Percentiles rank a stretch among this genome's conserved stretches.
phyloP scores from a whole-genome alignment of 2,888 invertebrate species.

The Morpho deidamia region DNA sequence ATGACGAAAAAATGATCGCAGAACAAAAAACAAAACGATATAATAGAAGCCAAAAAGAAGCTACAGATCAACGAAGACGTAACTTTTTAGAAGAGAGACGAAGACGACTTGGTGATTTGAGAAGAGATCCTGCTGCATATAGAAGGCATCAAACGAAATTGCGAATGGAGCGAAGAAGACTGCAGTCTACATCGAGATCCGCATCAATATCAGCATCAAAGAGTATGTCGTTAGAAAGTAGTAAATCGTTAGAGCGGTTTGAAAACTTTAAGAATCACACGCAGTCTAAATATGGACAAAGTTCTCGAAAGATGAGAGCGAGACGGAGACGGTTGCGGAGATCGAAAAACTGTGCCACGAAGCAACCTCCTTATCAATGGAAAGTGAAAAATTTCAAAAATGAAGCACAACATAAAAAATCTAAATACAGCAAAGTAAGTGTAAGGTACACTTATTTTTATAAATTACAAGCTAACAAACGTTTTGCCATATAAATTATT shows the following conservation, averaged over 20 bases:
- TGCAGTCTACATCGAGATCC: constrained; percentile 32
- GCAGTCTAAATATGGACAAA: constrained; percentile 41
- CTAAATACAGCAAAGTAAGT: constrained; percentile 33
- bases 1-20: constrained; percentile 68
- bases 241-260: constrained; percentile 44
- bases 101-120: constrained; percentile 52
- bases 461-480: background rate
- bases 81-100: constrained; percentile 56
- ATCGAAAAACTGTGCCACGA: constrained; percentile 67
- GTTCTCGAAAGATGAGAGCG: constrained; percentile 46
- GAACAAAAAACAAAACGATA: constrained; percentile 64
- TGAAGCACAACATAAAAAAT: constrained; percentile 31
- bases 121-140: constrained; percentile 59
- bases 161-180: constrained; percentile 54
- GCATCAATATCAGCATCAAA: constrained; percentile 34
- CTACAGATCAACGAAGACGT: constrained; percentile 59
- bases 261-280: constrained; percentile 36
- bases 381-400: constrained; percentile 37
- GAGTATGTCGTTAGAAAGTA: constrained; percentile 50
- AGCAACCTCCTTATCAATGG: constrained; percentile 66
- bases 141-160: constrained; percentile 52
- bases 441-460: background rate
- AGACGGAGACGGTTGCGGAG: constrained; percentile 57
- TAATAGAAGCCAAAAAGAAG: constrained; percentile 77
- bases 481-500: too few relatives aligned